Evolutionary conservation across 92 coral and sea anemone species (phyloP).

Genomic region (Umimayanthus kanabou): DNA sequence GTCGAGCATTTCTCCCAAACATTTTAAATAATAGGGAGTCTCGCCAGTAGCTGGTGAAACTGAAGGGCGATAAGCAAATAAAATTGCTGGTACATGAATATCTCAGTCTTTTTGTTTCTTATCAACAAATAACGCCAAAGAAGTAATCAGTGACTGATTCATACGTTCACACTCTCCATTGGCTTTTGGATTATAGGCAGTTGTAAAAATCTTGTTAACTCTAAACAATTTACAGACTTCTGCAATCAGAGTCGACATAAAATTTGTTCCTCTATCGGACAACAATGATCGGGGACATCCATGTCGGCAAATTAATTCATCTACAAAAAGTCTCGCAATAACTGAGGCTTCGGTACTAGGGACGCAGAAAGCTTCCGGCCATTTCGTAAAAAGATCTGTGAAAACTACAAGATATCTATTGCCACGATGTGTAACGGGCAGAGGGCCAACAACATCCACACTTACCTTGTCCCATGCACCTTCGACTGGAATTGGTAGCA

Average conservation of each 20-base stretch:
- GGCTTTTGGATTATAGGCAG: conserved; percentile 34
- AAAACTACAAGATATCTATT: conserved; percentile 58
- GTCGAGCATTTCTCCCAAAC: neutral
- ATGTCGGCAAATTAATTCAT: conserved; percentile 10
- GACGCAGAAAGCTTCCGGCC: conserved; percentile 68
- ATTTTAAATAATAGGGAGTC: conserved; percentile 31
- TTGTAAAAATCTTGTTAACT: neutral
- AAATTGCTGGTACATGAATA: neutral
- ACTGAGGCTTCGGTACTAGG: conserved; percentile 30
- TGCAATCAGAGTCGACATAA: neutral
- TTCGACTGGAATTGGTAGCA: neutral
- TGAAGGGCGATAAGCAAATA: conserved; percentile 49
- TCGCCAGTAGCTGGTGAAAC: conserved; percentile 47
- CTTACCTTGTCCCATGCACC: neutral
- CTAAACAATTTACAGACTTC: conserved; percentile 7
- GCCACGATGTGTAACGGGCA: conserved; percentile 49
- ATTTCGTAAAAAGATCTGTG: conserved; percentile 54
- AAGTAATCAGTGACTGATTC: conserved; percentile 34
- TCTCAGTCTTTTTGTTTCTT: conserved; percentile 45
- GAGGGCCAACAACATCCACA: conserved; percentile 46
- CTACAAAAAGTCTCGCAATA: conserved; percentile 24
- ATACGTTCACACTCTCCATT: conserved; percentile 45
- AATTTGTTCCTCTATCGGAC: conserved; percentile 19
- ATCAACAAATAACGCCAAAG: conserved; percentile 44
- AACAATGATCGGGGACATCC: conserved; percentile 21